These are phyloP conservation scores for Ctenopoma kingsleyae DNA, from an alignment of 2,797 vertebrate species.

Conservation along the genomic window DNA sequence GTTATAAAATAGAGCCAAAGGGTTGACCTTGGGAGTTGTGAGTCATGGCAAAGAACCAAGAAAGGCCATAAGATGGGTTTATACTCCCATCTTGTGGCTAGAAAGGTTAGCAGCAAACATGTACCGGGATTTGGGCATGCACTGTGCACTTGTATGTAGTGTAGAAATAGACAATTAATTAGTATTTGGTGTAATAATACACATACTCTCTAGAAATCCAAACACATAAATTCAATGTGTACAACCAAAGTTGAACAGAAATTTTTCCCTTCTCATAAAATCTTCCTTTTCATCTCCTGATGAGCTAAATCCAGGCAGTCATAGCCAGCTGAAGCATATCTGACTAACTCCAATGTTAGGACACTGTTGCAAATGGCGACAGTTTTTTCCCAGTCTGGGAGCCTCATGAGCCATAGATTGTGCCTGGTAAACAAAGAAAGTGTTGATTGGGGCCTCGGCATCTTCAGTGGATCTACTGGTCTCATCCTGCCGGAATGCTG, in stretches of 20 bases:
- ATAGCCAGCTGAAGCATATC: conserved; percentile 33
- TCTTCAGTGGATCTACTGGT: conserved; percentile 65
- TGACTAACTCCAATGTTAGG: conserved; percentile 30
- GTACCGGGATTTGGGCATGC: background rate
- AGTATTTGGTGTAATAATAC: conserved; percentile 30
- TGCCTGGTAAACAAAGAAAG: conserved; percentile 67
- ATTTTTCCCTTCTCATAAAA: conserved; percentile 41
- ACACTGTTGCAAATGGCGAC: conserved; percentile 52
- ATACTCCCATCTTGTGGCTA: conserved; percentile 82
- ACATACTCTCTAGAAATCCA: conserved; percentile 15
- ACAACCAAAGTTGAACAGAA: conserved; percentile 32
- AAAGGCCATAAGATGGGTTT: conserved; percentile 23
- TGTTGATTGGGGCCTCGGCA: conserved; percentile 69
- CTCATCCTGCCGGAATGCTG: conserved; percentile 79
- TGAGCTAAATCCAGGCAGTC: conserved; percentile 52
- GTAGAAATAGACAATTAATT: conserved; percentile 26
- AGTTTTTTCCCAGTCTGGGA: conserved; percentile 22
- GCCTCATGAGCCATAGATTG: conserved; percentile 49
- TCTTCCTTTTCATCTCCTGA: conserved; percentile 59
- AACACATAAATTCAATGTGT: conserved; percentile 44
- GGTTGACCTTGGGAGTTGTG: background rate
- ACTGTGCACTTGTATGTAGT: background rate
- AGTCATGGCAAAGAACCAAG: conserved; percentile 13
- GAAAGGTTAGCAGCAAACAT: conserved; percentile 23
- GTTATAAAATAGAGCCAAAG: background rate